Conservation (phyloP, 2,888 invertebrate genomes). For the Stenotaenia linearis region DNA sequence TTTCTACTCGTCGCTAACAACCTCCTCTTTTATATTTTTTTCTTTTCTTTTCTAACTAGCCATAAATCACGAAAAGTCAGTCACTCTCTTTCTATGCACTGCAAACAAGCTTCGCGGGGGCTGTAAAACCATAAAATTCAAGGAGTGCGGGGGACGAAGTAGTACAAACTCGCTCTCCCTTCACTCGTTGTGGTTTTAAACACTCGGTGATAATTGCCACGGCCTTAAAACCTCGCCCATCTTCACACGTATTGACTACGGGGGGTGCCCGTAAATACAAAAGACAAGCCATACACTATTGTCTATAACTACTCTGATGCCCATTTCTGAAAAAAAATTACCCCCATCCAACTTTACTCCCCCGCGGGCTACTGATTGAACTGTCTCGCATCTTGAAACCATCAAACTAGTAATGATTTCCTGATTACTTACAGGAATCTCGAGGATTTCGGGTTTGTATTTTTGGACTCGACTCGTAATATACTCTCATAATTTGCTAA, state of each 20-base stretch:
- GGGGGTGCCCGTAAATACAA: not conserved
- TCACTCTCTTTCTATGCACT: conserved; percentile 10
- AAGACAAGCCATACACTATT: not conserved
- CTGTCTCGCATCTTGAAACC: conserved; percentile 14
- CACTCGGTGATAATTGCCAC: conserved; percentile 26
- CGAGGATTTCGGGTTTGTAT: too few relatives aligned
- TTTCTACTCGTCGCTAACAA: not conserved
- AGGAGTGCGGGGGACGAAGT: conserved; percentile 21
- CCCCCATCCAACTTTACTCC: conserved; percentile 1
- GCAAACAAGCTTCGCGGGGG: conserved; percentile 29
- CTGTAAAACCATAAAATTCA: conserved; percentile 28
- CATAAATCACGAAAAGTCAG: conserved; percentile 21
- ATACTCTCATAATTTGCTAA: too few relatives aligned
- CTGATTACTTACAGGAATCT: not conserved
- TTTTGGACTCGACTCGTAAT: too few relatives aligned
- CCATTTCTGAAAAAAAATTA: not conserved
- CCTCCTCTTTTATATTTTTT: not conserved
- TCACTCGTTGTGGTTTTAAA: conserved; percentile 24
- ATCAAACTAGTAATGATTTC: conserved; percentile 16
- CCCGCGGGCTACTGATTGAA: not conserved
- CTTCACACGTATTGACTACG: not conserved
- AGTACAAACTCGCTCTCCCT: not conserved
- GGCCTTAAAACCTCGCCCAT: conserved; percentile 24
- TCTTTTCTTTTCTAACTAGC: conserved; percentile 10
- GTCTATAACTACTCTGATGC: not conserved